A percentile compares a stretch with the other conserved stretches of the same genome.
Evolutionary conservation across 1,140 invertebrate genomes (phyloP).

Genomic region (Cydia strobilella): DNA sequence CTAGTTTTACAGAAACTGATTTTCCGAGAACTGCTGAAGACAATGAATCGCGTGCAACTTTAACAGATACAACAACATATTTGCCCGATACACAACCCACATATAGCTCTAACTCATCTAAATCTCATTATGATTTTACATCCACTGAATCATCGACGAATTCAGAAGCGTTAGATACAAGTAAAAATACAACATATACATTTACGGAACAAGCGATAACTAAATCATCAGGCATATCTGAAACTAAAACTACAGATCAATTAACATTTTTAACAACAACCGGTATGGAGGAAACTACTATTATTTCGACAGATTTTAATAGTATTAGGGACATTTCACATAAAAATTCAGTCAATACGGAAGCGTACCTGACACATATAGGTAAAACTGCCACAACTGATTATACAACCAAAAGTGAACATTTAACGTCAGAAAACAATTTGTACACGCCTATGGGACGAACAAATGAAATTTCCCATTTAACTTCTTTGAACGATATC

Average conservation of each 20-base stretch:
- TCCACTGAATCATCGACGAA: not conserved
- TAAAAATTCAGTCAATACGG: not conserved
- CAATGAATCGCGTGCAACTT: not conserved
- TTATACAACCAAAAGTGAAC: not conserved
- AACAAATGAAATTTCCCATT: not conserved
- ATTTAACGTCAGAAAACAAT: not conserved
- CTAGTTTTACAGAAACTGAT: not conserved
- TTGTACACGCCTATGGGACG: not conserved
- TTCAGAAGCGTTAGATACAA: not conserved
- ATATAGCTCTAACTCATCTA: not conserved
- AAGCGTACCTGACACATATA: not conserved
- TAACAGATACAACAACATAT: not conserved
- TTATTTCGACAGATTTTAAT: not conserved
- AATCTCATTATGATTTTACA: not conserved
- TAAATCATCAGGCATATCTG: not conserved
- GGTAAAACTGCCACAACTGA: not conserved
- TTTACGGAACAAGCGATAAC: not conserved
- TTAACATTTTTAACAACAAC: not conserved
- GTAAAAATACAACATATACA: not conserved
- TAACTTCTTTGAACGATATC: not conserved
- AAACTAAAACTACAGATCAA: constrained; percentile 7
- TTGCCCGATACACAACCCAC: not conserved
- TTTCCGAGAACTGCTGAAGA: not conserved
- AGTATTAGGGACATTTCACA: not conserved
- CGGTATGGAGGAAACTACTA: not conserved